phyloP scores from a whole-genome alignment of 2,888 invertebrate species.

The Caenorhabditis sulstoni region DNA sequence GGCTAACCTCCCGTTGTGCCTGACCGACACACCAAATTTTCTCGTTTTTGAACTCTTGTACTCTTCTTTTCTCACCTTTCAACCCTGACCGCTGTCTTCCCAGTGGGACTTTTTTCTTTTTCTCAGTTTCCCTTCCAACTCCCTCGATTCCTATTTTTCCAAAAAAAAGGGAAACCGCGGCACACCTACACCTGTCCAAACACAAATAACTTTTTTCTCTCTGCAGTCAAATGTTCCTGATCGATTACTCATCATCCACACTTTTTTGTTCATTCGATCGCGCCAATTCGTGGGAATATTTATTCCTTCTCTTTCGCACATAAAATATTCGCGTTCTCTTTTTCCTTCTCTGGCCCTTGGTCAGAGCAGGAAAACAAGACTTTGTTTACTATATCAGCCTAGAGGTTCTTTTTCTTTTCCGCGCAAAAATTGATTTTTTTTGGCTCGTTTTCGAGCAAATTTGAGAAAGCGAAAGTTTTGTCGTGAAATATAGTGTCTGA shows the following conservation, averaged over 20 bases:
- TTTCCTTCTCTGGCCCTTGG: not conserved
- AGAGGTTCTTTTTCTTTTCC: not conserved
- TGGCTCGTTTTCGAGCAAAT: not conserved
- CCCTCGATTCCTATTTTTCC: not conserved
- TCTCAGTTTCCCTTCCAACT: too few species aligned
- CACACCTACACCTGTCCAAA: conserved; percentile 56
- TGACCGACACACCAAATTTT: conserved; percentile 15
- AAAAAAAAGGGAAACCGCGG: conserved; percentile 2
- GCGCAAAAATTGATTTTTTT: conserved; percentile 7
- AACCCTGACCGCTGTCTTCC: not conserved
- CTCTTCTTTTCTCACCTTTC: conserved; percentile 13
- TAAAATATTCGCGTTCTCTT: not conserved
- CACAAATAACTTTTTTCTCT: conserved; percentile 11
- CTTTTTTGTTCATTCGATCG: conserved; percentile 3
- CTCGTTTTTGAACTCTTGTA: conserved; percentile 4
- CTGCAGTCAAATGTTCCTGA: conserved; percentile 5
- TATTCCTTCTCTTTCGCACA: not conserved
- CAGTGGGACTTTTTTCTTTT: not conserved
- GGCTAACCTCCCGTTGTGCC: conserved; percentile 26
- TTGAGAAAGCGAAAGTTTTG: not conserved
- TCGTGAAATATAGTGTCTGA: not conserved
- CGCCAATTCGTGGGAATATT: too few species aligned
- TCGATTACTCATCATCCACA: conserved; percentile 38
- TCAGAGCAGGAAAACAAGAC: conserved; percentile 1
- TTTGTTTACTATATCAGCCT: conserved; percentile 7